Percentiles rank a stretch among this genome's conserved stretches.
Evolutionary conservation across 1,140 invertebrate genomes (phyloP).

Genomic region (Drosophila subpulchrella): DNA sequence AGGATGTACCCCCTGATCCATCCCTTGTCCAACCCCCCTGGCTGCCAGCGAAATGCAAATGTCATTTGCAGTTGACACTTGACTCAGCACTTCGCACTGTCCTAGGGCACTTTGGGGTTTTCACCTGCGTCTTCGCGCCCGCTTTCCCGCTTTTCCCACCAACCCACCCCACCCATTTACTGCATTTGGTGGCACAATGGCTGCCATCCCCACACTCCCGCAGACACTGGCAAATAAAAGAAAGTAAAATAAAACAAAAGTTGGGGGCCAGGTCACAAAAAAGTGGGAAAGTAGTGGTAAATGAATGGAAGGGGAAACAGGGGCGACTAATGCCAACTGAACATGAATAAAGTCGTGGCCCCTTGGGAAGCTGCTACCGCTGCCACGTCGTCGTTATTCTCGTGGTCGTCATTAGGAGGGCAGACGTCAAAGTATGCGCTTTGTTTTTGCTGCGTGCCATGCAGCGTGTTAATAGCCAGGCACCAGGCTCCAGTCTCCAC

Average conservation of each 20-base stretch:
- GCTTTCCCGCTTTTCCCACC: slow-evolving; percentile 1
- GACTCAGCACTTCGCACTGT: slow-evolving; percentile 83
- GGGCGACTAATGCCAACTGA: slow-evolving; percentile 71
- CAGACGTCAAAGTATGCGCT: slow-evolving; percentile 77
- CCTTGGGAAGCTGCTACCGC: slow-evolving; percentile 49
- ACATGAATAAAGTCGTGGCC: slow-evolving; percentile 74
- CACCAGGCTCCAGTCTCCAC: slow-evolving; percentile 1
- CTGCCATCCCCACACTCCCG: slow-evolving; percentile 30
- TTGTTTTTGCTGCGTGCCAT: slow-evolving; percentile 60
- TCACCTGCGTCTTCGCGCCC: slow-evolving; percentile 63
- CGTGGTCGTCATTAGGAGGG: slow-evolving; percentile 81
- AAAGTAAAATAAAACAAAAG: slow-evolving; percentile 61
- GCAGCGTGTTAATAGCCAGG: slow-evolving; percentile 76
- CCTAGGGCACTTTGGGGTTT: slow-evolving; percentile 80
- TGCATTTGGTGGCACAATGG: slow-evolving; percentile 66
- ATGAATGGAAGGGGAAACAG: slow-evolving; percentile 16
- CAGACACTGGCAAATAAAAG: slow-evolving; percentile 38
- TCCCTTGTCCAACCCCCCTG: neutral
- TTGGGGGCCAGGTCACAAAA: slow-evolving; percentile 15
- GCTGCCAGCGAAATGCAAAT: slow-evolving; percentile 79
- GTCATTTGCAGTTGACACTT: slow-evolving; percentile 83
- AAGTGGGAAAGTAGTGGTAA: slow-evolving; percentile 27
- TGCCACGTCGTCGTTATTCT: slow-evolving; percentile 59
- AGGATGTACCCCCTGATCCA: neutral
- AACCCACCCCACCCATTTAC: slow-evolving; percentile 8